Conservation (phyloP, 2,888 invertebrate species). For the Tenthredo scrophulariae region DNA sequence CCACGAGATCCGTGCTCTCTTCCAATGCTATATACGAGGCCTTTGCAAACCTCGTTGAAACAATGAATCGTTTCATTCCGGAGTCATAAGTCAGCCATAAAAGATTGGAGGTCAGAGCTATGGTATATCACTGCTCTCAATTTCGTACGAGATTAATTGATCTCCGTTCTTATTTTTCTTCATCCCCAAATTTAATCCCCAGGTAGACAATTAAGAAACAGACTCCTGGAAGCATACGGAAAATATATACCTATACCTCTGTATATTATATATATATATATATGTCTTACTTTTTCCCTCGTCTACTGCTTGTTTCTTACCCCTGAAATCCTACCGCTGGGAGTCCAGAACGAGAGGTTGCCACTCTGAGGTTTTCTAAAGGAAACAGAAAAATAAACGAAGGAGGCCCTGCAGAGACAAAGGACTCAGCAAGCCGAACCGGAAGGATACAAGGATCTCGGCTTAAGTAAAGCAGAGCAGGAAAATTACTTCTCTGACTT, state of each 20-base stretch:
- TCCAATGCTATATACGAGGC: neutral
- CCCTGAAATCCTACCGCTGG: neutral
- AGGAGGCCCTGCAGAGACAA: neutral
- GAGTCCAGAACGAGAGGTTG: neutral
- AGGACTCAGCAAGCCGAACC: neutral
- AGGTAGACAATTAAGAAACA: slow-evolving; percentile 6
- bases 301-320: slow-evolving; percentile 2
- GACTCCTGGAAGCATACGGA: neutral
- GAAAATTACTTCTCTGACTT: slow-evolving; percentile 18
- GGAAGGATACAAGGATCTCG: slow-evolving; percentile 24
- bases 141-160: slow-evolving; percentile 32
- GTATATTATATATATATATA: neutral
- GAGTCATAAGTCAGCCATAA: slow-evolving; percentile 44
- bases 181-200: neutral
- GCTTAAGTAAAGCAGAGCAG: slow-evolving; percentile 15
- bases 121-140: slow-evolving; percentile 5
- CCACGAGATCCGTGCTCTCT: neutral
- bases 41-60: slow-evolving; percentile 45
- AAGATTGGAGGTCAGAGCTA: slow-evolving; percentile 17
- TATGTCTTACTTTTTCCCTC: neutral
- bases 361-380: neutral
- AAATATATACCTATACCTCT: neutral
- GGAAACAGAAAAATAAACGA: slow-evolving; percentile 8
- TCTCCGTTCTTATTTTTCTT: slow-evolving; percentile 17
- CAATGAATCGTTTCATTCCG: slow-evolving; percentile 39